Conservation (phyloP, 2,797 vertebrate genomes). For the Arnoldichthys spilopterus region DNA sequence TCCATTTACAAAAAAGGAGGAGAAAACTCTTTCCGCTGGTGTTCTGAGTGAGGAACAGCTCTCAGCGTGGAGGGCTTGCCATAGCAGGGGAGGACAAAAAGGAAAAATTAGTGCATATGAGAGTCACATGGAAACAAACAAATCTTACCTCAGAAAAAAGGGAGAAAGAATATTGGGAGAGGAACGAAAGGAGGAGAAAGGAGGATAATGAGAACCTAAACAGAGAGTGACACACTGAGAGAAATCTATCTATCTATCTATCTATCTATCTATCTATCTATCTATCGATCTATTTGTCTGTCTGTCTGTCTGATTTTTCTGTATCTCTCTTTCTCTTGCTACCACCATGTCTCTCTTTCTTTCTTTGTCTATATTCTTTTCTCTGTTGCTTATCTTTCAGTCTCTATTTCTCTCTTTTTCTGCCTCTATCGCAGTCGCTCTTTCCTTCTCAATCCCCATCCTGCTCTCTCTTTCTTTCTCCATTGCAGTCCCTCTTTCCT, state of each 20-base stretch:
- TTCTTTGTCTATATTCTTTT: not conserved
- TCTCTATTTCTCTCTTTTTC: not conserved
- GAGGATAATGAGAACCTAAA: conserved; percentile 56
- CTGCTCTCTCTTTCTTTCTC: conserved; percentile 11
- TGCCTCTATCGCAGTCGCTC: not conserved
- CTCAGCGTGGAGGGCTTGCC: conserved; percentile 59
- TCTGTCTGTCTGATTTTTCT: not conserved
- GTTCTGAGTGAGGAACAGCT: conserved; percentile 54
- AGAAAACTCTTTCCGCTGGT: conserved; percentile 39
- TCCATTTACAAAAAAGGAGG: conserved; percentile 54
- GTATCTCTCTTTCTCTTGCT: too few relatives aligned
- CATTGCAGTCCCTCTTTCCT: not conserved
- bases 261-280: not conserved
- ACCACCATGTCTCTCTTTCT: too few relatives aligned
- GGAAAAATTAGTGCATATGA: conserved; percentile 50
- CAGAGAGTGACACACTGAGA: conserved; percentile 46
- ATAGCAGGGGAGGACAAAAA: conserved; percentile 54
- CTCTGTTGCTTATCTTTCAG: not conserved
- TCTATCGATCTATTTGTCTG: not conserved
- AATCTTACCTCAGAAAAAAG: conserved; percentile 36
- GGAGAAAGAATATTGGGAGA: conserved; percentile 8
- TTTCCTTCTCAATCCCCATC: not conserved
- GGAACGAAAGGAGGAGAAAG: conserved; percentile 27
- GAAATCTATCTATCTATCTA: conserved; percentile 21
- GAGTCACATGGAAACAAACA: conserved; percentile 53